Base-by-base conservation (phyloP, 2,797 vertebrate species). In the Potorous gilbertii region DNA sequence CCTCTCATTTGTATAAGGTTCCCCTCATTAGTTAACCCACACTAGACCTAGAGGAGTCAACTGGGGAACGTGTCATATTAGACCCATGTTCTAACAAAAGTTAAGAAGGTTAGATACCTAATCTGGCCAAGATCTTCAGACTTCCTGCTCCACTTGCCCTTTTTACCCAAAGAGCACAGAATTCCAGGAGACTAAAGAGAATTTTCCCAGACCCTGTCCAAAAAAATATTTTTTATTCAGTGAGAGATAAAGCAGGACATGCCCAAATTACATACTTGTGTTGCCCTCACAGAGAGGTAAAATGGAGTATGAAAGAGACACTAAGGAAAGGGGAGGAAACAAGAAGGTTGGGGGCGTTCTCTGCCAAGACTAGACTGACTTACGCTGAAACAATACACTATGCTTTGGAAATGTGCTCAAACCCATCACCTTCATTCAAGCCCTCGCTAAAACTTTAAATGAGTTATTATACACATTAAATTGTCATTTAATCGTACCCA, bases 381-480 rank as follows among this genome's bases (percentile, higher is more conserved):
- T 95, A 89, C 56, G 91, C 97, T 95, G 95, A 92, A 95, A 96
- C 90, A 50, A 46, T 91, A 94, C 28, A 54, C 56, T 55, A 94
- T 94, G 93, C 94, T 54, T 97, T 95, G 3, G 92, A 95, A 96
- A 94, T 95, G 94, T 91, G 56, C 62, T 96, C 95, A 97, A 95
- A 97, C 96, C 96, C 92, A 93, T 97, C 97, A 97, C 97, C 98
- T 98, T 98, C 97, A 95, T 96, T 96, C 93, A 91, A 97, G 97
- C 96, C 94, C 96, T 96, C 29, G 0, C 97, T 97, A 96, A 98
- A 98, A 98, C 96, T 97, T 98, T 97, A 95, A 97, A 96, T 98
- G 98, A 98, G 96, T 98, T 97, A 98, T 98, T 97, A 97, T 96
- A 97, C 92, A 97, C 98, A 97, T 98, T 97, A 98, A 97, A 97